Evolutionary conservation across 2,888 invertebrate species (phyloP).

Genomic region (Xylophagus ater): DNA sequence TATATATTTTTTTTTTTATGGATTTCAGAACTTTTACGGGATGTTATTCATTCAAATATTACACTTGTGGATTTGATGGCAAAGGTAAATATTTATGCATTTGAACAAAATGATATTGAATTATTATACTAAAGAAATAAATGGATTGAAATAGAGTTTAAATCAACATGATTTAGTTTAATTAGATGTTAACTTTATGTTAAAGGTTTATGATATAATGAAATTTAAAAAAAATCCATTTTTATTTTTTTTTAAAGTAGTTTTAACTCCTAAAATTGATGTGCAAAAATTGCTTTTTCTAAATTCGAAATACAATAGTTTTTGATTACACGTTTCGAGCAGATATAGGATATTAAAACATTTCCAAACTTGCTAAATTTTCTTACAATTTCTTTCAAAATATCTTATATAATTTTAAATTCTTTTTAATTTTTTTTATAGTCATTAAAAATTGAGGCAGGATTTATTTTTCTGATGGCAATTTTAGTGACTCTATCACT

Average conservation of each 20-base stretch:
- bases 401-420: not conserved
- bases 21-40: constrained; percentile 31
- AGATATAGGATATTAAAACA: constrained; percentile 10
- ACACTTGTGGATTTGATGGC: constrained; percentile 32
- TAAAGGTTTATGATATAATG: no score
- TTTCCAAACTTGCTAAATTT: not conserved
- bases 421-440: constrained; percentile 33
- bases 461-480: constrained; percentile 52
- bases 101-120: constrained; percentile 6
- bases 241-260: no score
- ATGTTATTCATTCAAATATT: constrained; percentile 35
- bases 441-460: constrained; percentile 60
- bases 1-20: constrained; percentile 12
- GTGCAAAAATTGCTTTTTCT: no score
- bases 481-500: constrained; percentile 52
- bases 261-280: no score
- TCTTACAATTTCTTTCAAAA: not conserved
- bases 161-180: no score
- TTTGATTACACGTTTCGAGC: constrained; percentile 28
- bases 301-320: constrained; percentile 30
- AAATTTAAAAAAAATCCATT: no score
- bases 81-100: constrained; percentile 27
- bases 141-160: no score
- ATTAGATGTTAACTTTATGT: no score
- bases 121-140: no score